Evolutionary conservation across 2,888 invertebrate genomes (phyloP).

Genomic region (Xestia sexstrigata): DNA sequence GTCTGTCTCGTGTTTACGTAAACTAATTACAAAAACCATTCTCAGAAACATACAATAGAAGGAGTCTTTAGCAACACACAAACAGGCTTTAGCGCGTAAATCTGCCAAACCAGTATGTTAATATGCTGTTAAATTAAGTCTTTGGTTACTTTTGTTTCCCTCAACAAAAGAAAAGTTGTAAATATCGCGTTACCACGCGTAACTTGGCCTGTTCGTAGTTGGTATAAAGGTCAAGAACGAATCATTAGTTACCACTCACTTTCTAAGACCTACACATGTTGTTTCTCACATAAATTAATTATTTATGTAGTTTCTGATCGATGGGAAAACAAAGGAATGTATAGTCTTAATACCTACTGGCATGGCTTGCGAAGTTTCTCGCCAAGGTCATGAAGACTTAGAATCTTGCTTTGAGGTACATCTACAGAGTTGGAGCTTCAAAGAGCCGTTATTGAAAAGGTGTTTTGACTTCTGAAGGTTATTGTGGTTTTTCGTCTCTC

Average conservation of each 20-base stretch:
- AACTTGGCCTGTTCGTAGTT: neutral
- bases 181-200: conserved; percentile 47
- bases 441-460: conserved; percentile 1
- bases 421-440: conserved; percentile 27
- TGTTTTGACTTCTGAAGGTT: conserved; percentile 19
- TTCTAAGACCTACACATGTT: conserved; percentile 40
- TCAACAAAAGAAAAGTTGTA: conserved; percentile 53
- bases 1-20: conserved; percentile 8
- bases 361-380: conserved; percentile 27
- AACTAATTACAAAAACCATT: conserved; percentile 37
- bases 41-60: conserved; percentile 27
- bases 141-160: conserved; percentile 54
- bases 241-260: conserved; percentile 17
- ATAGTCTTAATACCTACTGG: neutral
- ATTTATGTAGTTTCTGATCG: conserved; percentile 56
- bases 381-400: conserved; percentile 22
- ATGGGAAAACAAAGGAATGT: conserved; percentile 44
- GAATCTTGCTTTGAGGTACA: conserved; percentile 31
- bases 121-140: conserved; percentile 46
- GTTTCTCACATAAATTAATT: conserved; percentile 55
- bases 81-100: conserved; percentile 33
- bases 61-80: conserved; percentile 27
- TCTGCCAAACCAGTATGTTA: conserved; percentile 55
- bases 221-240: conserved; percentile 46
- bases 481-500: neutral